phyloP scores from a whole-genome alignment of 2,888 invertebrate genomes.

The Phania funesta region DNA sequence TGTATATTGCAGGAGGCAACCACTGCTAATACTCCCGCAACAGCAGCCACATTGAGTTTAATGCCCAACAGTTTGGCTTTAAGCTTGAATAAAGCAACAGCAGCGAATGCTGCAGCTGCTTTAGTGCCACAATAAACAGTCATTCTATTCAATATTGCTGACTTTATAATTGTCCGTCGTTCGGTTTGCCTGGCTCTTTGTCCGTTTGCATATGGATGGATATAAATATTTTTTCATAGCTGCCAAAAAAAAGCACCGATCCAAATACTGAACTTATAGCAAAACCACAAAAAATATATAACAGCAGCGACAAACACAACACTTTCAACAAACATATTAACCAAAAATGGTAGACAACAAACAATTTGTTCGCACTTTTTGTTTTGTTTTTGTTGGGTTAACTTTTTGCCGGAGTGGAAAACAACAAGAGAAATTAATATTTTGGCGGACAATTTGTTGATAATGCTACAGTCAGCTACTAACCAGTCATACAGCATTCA shows the following conservation, averaged over 20 bases:
- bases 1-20: slow-evolving; percentile 66
- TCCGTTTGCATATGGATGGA: slow-evolving; percentile 29
- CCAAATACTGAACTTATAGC: slow-evolving; percentile 34
- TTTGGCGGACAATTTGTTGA: slow-evolving; percentile 55
- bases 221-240: slow-evolving; percentile 8
- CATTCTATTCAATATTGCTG: slow-evolving; percentile 28
- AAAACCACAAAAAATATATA: slow-evolving; percentile 50
- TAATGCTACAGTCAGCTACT: slow-evolving; percentile 12
- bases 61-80: slow-evolving; percentile 77
- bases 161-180: neutral
- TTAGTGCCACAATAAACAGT: slow-evolving; percentile 61
- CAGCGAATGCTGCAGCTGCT: slow-evolving; percentile 58
- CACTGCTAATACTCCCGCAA: slow-evolving; percentile 70
- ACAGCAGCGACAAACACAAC: slow-evolving; percentile 30
- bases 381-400: neutral
- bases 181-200: neutral
- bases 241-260: slow-evolving; percentile 15
- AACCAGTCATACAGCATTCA: slow-evolving; percentile 17
- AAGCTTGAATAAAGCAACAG: slow-evolving; percentile 75
- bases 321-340: slow-evolving; percentile 38
- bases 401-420: slow-evolving; percentile 23
- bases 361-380: slow-evolving; percentile 66
- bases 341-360: slow-evolving; percentile 58
- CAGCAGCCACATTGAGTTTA: slow-evolving; percentile 71
- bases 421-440: slow-evolving; percentile 38